Percentiles rank a stretch among this genome's conserved stretches.
These are phyloP conservation scores for Arctopsyche grandis DNA, from an alignment of 1,140 invertebrate genomes.

Conservation along the genomic window DNA sequence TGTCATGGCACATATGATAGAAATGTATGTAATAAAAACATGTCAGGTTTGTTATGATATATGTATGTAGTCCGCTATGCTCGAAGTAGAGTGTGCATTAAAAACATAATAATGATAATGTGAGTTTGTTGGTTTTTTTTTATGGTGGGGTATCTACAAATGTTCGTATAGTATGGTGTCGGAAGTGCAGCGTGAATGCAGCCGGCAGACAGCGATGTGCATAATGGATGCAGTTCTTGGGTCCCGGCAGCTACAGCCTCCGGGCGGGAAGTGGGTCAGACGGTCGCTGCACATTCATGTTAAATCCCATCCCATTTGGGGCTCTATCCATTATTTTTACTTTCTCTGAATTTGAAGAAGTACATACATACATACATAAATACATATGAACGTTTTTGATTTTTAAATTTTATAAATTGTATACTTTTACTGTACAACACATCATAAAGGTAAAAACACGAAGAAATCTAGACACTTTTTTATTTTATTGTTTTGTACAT, in stretches of 20 bases:
- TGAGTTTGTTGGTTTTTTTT: background rate
- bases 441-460: no score
- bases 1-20: no score
- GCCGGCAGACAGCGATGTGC: background rate
- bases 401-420: no score
- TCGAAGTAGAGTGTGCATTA: no score
- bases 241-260: background rate
- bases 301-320: background rate
- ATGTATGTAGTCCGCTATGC: no score
- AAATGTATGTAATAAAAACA: no score
- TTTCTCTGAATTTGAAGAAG: background rate
- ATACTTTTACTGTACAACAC: no score
- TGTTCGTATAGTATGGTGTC: background rate
- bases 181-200: background rate
- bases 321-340: background rate
- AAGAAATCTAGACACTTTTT: no score
- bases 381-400: no score
- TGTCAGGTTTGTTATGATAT: no score
- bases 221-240: constrained; percentile 18
- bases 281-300: constrained; percentile 24
- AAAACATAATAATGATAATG: background rate
- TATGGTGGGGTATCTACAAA: background rate
- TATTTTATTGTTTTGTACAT: no score
- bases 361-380: background rate
- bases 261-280: constrained; percentile 49